Base-by-base conservation (phyloP, 2,113 vertebrate genomes). In the Oreocharis arfaki region DNA sequence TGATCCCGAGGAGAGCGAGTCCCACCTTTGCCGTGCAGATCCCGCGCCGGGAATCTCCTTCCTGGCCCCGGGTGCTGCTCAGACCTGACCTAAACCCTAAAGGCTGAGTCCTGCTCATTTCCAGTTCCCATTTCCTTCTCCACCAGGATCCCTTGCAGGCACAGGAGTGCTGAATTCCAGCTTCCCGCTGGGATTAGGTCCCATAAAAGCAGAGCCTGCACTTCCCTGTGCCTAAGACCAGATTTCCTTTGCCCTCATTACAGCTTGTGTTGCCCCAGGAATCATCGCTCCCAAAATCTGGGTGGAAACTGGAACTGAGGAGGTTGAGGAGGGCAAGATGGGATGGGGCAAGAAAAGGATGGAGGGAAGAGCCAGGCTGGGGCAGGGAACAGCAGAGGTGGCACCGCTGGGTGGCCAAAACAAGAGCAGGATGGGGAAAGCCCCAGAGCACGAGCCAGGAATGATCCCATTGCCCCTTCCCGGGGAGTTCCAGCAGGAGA, bases 111-210 rank as follows among this genome's bases (percentile, higher is more conserved):
- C 84, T 41, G 85, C 16, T 23, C 47, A 3, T 37, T 91, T 33
- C 84, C 86, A 86, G 2, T 32, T 57, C 73, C 93, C 84, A 37
- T 74, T 95, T 94, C 87, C 92, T 82, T 41, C 87, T 47, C 47
- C 15, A 9, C 11, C 0, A 2, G 33, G 60, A 37, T 47, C 49
- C 49, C 64, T 91, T 2, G 0, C 26, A 12, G 63, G 52, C 74
- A 42, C 33, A 2, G 67, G 22, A 53, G 6, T 1, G 30, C 84
- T n/a, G 50, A 74, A 41, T 33, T 57, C 49, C 84, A 33, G 12
- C 49, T 80, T 68, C 68, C 80, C 1, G 1, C 49, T 19, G 80
- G 49, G 23, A 57, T 68, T 18, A 8, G n/a, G 64, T 32, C 67
- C 57, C 70, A 24, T 32, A 76, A 91, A 94, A n/a, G 7, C 84